phyloP scores from a whole-genome alignment of 2,888 invertebrate genomes.

The Macrophya annulata region DNA sequence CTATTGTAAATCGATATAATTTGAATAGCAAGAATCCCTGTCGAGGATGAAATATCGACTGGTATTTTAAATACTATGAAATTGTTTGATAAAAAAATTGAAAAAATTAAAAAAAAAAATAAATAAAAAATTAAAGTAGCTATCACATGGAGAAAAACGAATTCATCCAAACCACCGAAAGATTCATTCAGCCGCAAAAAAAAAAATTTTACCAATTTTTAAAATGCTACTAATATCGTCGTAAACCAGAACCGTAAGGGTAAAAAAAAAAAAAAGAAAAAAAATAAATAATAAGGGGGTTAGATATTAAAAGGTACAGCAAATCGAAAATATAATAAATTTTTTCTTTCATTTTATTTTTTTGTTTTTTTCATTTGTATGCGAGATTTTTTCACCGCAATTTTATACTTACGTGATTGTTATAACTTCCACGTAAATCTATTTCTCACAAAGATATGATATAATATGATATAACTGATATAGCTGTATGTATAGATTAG shows the following conservation, averaged over 20 bases:
- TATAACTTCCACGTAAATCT: neutral
- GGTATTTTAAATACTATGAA: neutral
- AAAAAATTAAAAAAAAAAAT: neutral
- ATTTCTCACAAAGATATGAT: neutral
- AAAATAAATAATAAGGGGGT: too few relatives aligned
- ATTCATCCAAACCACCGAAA: neutral
- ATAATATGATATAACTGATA: neutral
- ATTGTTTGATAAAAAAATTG: neutral
- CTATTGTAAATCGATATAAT: constrained; percentile 10
- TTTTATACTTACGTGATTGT: neutral
- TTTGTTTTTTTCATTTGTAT: neutral
- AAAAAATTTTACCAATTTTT: neutral
- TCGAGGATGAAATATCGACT: neutral
- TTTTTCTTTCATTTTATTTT: neutral
- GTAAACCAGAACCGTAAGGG: neutral
- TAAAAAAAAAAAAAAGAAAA: too few relatives aligned
- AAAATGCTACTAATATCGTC: neutral
- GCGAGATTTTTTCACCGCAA: neutral
- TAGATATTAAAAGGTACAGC: neutral
- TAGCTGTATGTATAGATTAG: neutral
- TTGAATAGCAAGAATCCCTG: neutral
- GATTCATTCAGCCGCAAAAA: neutral
- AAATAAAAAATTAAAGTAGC: neutral
- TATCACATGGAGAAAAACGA: neutral
- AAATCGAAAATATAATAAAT: neutral